Base-by-base conservation (phyloP, 2,113 vertebrate species). In the Ammodytes marinus region DNA sequence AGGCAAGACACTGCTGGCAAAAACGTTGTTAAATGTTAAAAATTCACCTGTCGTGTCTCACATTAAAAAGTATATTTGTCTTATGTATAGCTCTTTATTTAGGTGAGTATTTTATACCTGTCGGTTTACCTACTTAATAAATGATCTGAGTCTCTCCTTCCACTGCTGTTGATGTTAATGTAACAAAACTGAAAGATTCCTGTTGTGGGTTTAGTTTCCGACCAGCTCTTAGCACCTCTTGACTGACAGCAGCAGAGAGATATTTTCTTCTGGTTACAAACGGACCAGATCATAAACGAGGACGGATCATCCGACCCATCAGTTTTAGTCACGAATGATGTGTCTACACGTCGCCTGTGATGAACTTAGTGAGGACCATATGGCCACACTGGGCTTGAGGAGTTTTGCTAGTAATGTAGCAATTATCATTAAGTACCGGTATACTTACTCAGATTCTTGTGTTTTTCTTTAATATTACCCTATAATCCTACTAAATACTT, bases 241-340 rank as follows among this genome's bases (percentile, higher is more conserved):
- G 89, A 93, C 76, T 91, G 90, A 92, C 84, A 87, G 90, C 90
- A 85, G 83, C 87, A 91, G 88, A 27, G 53, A 58, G 77, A 49
- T 83, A 37, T 73, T 84, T 88, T 69, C 79, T 84, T 83, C 80
- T 85, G 78, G 68, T 76, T 79, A 72, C 79, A 70, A 76, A 52
- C 79, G 57, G 72, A 79, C 74, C 27, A 27, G 27, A 61, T 81
- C 74, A 45, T 61, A 57, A 80, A 59, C 49, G 19, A 64, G 7
- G 27, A 10, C 15, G 19, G 77, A 82, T 77, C 47, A 52, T 75
- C 43, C 15, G 52, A 11, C 0, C 46, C 37, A 10, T 49, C 83
- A 63, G 63, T 57, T 67, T 54, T 66, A 27, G n/a, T 2, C n/a
- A 15, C 39, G 59, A 46, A 47, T 69, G 9, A 58, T 85, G 80